phyloP scores from a whole-genome alignment of 1,140 invertebrate species.

The Drosophila bocqueti region DNA sequence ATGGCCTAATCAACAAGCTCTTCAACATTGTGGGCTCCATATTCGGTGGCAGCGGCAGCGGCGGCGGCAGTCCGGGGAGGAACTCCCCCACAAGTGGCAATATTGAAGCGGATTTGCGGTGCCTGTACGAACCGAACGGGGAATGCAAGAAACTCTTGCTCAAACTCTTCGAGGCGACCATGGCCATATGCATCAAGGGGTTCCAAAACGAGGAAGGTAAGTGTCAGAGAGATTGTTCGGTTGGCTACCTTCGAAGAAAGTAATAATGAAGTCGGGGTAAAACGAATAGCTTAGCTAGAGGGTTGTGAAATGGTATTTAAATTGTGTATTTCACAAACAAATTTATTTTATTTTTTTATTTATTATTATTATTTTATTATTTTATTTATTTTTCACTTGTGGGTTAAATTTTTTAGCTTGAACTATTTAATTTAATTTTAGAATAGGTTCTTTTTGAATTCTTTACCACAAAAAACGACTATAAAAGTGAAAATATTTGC shows the following conservation, averaged over 20 bases:
- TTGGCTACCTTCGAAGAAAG: conserved; percentile 1
- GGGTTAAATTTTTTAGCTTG: too few relatives aligned
- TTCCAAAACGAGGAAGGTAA: conserved; percentile 82
- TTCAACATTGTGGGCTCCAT: conserved; percentile 77
- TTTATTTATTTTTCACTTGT: not conserved
- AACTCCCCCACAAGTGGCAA: conserved; percentile 12
- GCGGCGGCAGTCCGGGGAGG: conserved; percentile 1
- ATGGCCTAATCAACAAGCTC: conserved; percentile 65
- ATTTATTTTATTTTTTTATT: too few relatives aligned
- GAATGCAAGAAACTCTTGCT: conserved; percentile 80
- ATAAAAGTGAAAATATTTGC: too few relatives aligned
- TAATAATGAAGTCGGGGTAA: not conserved
- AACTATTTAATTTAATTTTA: too few relatives aligned
- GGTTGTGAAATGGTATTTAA: too few relatives aligned
- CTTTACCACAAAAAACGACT: too few relatives aligned
- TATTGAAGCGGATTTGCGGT: conserved; percentile 70
- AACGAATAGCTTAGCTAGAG: too few relatives aligned
- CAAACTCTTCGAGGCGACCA: conserved; percentile 80
- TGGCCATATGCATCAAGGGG: conserved; percentile 83
- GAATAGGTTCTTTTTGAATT: too few relatives aligned
- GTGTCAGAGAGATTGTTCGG: conserved; percentile 35
- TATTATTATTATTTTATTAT: too few relatives aligned
- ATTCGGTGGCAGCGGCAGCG: conserved; percentile 36
- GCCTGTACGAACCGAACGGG: conserved; percentile 68
- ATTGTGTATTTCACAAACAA: not conserved